Conservation (phyloP, 1,140 invertebrate genomes). For the Condylostylus longicornis region DNA sequence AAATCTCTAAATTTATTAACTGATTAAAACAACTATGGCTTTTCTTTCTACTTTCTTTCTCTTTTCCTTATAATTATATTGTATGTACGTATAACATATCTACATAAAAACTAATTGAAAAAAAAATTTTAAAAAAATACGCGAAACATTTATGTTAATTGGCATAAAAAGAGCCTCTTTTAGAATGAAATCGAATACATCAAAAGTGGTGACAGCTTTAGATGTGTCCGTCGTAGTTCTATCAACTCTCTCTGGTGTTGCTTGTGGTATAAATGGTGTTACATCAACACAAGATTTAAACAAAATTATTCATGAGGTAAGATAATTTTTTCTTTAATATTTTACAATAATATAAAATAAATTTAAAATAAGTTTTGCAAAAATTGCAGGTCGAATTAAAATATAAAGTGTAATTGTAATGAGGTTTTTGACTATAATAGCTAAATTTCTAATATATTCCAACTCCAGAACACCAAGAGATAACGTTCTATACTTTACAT, state of each 20-base stretch:
- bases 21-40: not conserved
- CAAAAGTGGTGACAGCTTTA: conserved; percentile 27
- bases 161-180: conserved; percentile 26
- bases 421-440: too few species aligned
- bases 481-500: too few species aligned
- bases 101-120: conserved; percentile 2
- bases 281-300: conserved; percentile 23
- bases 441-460: too few species aligned
- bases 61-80: not conserved
- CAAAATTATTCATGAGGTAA: conserved; percentile 15
- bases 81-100: not conserved
- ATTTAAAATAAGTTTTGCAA: not conserved
- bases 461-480: too few species aligned
- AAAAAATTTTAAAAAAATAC: too few species aligned
- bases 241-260: conserved; percentile 19
- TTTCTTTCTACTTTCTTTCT: not conserved
- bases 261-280: conserved; percentile 23
- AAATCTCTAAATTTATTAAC: not conserved
- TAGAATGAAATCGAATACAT: conserved; percentile 31
- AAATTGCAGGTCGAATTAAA: not conserved
- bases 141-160: too few species aligned
- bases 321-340: conserved; percentile 1
- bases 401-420: too few species aligned
- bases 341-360: not conserved
- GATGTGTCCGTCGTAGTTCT: conserved; percentile 30